Base-by-base conservation (phyloP, 1,140 invertebrate genomes). In the Armadillidium nasatum region DNA sequence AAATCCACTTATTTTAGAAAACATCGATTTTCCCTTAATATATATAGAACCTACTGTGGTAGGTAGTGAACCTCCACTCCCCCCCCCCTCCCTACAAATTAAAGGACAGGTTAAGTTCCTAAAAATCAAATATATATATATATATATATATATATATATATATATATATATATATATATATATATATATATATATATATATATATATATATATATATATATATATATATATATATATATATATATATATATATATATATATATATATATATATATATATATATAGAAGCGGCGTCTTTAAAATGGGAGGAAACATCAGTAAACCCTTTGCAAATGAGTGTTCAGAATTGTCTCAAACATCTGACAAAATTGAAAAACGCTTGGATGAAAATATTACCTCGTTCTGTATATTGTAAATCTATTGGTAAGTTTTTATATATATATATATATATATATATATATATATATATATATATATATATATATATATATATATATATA, bases 351-450 rank as follows among this genome's bases (percentile, higher is more conserved):
- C 86, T 95, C 44, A 87, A 92, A 69, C 93, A 95, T 84, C 85
- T 96, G 75, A 90, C 92, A 82, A 86, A 95, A 75, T 84, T 97
- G 1, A 91, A 93, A 86, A 93, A 91, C 76, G 91, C 96, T 0
- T 97, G 94, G 94, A 87, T 90, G 67, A 87, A 90, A 76, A 89
- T 93, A 4, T 87, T 94, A 70, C 92, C 92, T 0, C 77, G 83
- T 13, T 89, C 89, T 83, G 87, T 91, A 10, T 93, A 91, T 82
- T 87, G 85, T 73, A 89, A 88, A 84, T 85, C 88, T 69, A 87
- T 91, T 21, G 89, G 79, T 80, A 75, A 74, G 60, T 13, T 11
- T 21, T 33, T 1, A 33, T 33, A 3, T 33, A 6, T 33, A n/a
- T n/a, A n/a, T n/a, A n/a, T n/a, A n/a, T n/a, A n/a, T n/a, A n/a